Conservation (phyloP, 2,113 vertebrate species). For the Ptilonorhynchus violaceus region DNA sequence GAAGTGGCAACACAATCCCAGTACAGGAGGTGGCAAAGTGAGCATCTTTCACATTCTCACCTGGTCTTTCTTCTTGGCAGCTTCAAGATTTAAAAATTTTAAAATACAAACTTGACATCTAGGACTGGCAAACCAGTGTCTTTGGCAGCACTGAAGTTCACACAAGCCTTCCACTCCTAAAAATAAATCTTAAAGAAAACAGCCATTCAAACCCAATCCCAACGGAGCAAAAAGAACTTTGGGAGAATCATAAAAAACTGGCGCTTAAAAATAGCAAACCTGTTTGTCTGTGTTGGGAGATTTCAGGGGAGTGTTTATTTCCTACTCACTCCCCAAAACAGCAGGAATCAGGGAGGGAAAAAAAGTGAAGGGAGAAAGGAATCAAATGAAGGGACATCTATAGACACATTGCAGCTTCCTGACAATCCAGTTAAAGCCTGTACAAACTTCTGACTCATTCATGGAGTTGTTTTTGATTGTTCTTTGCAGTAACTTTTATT, state of each 20-base stretch:
- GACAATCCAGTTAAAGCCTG: not conserved
- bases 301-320: not conserved
- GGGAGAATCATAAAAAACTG: not conserved
- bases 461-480: not conserved
- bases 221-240: not conserved
- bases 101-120: not conserved
- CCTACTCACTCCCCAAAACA: not conserved
- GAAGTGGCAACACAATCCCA: not conserved
- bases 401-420: not conserved
- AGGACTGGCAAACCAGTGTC: not conserved
- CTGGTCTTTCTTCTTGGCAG: not conserved
- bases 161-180: conserved; percentile 19
- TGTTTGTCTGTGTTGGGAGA: not conserved
- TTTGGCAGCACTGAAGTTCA: not conserved
- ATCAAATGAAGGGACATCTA: not conserved
- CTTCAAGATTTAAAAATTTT: not conserved
- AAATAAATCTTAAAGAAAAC: conserved; percentile 36
- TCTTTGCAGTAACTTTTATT: not conserved
- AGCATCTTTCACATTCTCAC: not conserved
- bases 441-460: not conserved
- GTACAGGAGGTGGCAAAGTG: not conserved
- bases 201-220: not conserved
- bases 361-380: not conserved
- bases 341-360: not conserved
- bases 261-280: conserved; percentile 6